Percentiles rank a stretch among this genome's conserved stretches.
Conservation (phyloP, 2,113 vertebrate genomes). For the Equus przewalskii region DNA sequence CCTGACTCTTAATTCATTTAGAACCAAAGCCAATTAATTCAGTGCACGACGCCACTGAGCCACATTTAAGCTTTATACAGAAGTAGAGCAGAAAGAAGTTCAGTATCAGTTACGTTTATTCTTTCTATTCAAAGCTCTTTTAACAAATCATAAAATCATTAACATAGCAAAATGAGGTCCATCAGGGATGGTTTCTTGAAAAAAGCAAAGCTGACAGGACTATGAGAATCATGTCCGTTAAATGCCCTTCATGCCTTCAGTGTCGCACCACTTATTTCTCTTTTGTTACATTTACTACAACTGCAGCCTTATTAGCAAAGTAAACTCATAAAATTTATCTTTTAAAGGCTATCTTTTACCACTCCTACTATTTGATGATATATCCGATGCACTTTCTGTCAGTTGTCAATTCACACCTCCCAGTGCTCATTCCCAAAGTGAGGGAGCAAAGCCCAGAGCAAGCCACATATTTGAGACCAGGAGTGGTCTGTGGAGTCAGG, state of each 20-base stretch:
- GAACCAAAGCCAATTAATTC: conserved; percentile 3
- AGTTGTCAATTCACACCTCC: neutral
- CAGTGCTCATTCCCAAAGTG: neutral
- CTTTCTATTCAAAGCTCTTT: conserved; percentile 22
- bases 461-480: neutral
- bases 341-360: neutral
- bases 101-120: neutral
- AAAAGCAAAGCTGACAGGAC: neutral
- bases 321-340: neutral
- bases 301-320: neutral
- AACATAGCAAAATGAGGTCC: neutral
- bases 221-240: accelerated
- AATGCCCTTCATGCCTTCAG: neutral
- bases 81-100: neutral
- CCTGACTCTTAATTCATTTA: neutral
- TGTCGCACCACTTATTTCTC: neutral
- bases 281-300: neutral
- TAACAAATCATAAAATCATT: neutral
- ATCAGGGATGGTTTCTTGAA: neutral
- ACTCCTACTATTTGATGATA: neutral
- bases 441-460: neutral
- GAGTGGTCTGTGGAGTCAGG: no score
- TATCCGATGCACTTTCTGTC: neutral
- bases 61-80: neutral
- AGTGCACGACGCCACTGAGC: neutral